Percentiles rank a stretch among this genome's conserved stretches.
Conservation (phyloP, 2,888 invertebrate species). For the Biston stratarius region DNA sequence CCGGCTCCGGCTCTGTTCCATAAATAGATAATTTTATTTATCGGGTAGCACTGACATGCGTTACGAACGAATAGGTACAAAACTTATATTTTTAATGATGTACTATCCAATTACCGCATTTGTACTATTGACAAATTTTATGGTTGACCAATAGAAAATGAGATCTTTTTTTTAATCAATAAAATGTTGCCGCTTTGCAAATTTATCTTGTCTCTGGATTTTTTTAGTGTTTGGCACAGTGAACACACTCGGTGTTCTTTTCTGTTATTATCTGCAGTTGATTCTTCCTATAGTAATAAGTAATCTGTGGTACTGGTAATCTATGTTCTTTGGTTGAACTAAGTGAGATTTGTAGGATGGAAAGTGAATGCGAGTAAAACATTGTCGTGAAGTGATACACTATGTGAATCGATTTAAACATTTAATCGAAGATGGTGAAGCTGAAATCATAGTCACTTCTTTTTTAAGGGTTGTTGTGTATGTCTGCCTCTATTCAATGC, state of each 20-base stretch:
- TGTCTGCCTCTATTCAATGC: background rate
- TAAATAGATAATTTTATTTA: no score
- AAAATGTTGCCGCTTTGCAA: background rate
- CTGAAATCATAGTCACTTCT: background rate
- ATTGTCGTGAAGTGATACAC: background rate
- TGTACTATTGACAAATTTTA: background rate
- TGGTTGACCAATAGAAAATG: background rate
- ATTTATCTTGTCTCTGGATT: background rate
- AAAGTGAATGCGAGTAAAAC: no score
- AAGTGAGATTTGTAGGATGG: no score
- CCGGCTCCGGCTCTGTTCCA: no score
- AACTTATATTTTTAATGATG: background rate
- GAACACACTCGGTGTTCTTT: no score
- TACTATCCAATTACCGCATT: background rate
- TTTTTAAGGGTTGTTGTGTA: background rate
- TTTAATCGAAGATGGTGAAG: background rate
- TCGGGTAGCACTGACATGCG: no score
- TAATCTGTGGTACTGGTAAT: no score
- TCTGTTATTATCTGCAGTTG: no score
- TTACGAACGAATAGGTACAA: background rate
- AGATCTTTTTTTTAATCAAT: conserved; percentile 8
- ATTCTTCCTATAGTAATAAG: no score
- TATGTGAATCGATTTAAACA: background rate
- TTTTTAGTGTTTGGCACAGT: no score
- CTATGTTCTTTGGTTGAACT: no score